phyloP scores from a whole-genome alignment of 2,113 vertebrate species.

The Anguilla rostrata region DNA sequence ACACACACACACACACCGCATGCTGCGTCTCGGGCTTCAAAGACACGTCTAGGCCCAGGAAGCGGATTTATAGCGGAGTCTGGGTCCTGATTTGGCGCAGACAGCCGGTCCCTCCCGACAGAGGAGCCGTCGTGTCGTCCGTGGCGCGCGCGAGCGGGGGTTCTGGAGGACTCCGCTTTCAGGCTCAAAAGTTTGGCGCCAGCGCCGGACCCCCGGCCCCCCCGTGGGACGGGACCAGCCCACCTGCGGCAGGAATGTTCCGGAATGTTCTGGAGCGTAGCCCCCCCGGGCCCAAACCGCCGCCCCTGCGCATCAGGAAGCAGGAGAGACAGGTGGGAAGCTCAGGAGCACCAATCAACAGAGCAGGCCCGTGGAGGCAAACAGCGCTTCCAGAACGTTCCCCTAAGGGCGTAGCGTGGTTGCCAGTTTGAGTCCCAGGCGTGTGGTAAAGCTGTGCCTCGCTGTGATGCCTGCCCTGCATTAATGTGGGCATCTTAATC shows the following conservation, averaged over 20 bases:
- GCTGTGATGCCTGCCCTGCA: background rate
- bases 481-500: background rate
- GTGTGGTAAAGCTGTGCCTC: background rate
- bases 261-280: slow-evolving; percentile 59
- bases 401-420: background rate
- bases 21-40: slow-evolving; percentile 23
- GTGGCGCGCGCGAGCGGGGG: slow-evolving; percentile 25
- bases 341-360: background rate
- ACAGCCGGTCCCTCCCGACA: slow-evolving; percentile 22
- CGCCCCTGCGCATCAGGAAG: background rate
- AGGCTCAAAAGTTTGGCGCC: slow-evolving; percentile 29
- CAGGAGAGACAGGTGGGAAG: background rate
- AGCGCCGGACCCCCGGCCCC: slow-evolving; percentile 25
- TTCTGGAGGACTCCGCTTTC: slow-evolving; percentile 41
- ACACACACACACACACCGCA: slow-evolving; percentile 12
- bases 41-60: background rate
- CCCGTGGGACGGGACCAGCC: slow-evolving; percentile 36
- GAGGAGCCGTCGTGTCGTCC: background rate
- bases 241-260: slow-evolving; percentile 50
- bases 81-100: slow-evolving; percentile 50
- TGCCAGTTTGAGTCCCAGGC: background rate
- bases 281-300: slow-evolving; percentile 34
- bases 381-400: background rate
- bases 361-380: background rate
- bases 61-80: slow-evolving; percentile 35